phyloP scores from a whole-genome alignment of 1,140 invertebrate species.

The Pomacea maculata region DNA sequence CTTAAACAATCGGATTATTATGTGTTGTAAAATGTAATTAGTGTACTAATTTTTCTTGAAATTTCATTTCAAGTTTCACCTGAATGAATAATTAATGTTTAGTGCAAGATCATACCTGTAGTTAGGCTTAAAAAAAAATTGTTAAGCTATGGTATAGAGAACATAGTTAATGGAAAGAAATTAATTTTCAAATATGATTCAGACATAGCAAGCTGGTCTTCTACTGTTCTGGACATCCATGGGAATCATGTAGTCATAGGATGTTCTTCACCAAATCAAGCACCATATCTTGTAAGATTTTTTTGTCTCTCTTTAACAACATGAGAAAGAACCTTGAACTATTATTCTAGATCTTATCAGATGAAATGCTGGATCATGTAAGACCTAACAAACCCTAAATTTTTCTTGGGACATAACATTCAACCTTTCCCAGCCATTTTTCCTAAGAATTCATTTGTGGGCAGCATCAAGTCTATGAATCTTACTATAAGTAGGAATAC shows the following conservation, averaged over 20 bases:
- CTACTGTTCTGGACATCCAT: background rate
- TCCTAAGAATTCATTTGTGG: too few relatives aligned
- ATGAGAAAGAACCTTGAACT: background rate
- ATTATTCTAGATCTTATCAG: background rate
- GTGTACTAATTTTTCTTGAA: background rate
- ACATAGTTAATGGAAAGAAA: background rate
- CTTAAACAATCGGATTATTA: background rate
- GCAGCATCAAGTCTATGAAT: too few relatives aligned
- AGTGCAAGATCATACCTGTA: background rate
- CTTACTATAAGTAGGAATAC: too few relatives aligned
- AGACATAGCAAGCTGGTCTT: background rate
- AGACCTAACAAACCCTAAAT: too few relatives aligned
- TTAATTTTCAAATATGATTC: background rate
- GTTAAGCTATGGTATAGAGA: background rate
- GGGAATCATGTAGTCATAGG: background rate
- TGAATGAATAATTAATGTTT: background rate
- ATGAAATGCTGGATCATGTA: background rate
- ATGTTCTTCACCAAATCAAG: conserved; percentile 7
- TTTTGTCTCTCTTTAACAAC: background rate
- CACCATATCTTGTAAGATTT: background rate
- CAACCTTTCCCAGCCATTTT: too few relatives aligned
- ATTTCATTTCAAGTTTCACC: background rate
- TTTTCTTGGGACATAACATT: too few relatives aligned
- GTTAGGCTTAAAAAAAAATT: background rate
- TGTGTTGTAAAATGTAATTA: too few relatives aligned